Conservation (phyloP, 2,797 vertebrate species). For the Chromobotia macracanthus region DNA sequence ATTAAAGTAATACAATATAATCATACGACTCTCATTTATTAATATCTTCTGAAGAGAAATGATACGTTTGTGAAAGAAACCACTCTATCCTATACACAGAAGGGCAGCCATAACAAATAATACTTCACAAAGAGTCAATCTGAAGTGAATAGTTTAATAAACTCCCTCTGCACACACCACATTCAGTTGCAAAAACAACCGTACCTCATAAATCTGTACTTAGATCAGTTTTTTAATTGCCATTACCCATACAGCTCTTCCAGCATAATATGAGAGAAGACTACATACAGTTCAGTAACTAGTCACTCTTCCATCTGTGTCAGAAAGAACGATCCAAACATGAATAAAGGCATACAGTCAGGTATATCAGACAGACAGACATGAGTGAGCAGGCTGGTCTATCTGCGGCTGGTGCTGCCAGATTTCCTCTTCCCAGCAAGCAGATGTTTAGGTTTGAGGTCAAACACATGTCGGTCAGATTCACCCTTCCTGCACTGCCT, state of each 20-base stretch:
- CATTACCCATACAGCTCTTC: background rate
- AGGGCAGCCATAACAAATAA: too few relatives aligned
- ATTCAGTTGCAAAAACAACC: background rate
- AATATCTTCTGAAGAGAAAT: too few relatives aligned
- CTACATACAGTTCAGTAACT: background rate
- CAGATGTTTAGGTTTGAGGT: slow-evolving; percentile 94
- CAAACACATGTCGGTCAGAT: slow-evolving; percentile 88
- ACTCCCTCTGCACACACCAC: slow-evolving; percentile 4
- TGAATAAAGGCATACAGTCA: slow-evolving; percentile 1
- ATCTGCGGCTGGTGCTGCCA: slow-evolving; percentile 87
- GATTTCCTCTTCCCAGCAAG: slow-evolving; percentile 91
- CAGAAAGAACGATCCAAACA: slow-evolving; percentile 1
- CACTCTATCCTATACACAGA: too few relatives aligned
- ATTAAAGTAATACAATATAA: too few relatives aligned
- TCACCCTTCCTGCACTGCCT: slow-evolving; percentile 89
- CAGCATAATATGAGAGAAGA: background rate
- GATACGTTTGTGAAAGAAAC: too few relatives aligned
- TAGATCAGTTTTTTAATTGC: background rate
- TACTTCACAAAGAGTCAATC: background rate
- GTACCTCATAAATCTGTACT: background rate
- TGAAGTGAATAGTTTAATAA: slow-evolving; percentile 30
- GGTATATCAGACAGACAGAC: background rate
- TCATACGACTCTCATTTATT: too few relatives aligned
- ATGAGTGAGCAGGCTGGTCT: slow-evolving; percentile 54
- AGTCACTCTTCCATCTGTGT: background rate